These are phyloP conservation scores for Ptychochromis oligacanthus DNA, from an alignment of 2,113 vertebrate genomes.

Conservation along the genomic window DNA sequence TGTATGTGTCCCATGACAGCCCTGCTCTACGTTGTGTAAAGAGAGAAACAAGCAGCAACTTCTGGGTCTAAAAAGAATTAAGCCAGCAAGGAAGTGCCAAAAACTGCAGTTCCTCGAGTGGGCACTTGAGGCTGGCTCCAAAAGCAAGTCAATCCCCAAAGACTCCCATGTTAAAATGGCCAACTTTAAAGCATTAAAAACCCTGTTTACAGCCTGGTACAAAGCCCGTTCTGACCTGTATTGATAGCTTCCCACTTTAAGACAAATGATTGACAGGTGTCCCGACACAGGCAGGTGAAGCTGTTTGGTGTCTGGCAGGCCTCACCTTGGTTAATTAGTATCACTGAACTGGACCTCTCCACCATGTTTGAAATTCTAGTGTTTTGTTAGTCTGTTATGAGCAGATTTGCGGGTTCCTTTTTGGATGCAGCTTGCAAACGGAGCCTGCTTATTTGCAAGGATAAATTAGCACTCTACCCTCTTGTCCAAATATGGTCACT, in stretches of 20 bases:
- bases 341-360: background rate
- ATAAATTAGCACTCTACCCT: background rate
- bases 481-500: background rate
- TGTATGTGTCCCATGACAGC: background rate
- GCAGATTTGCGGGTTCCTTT: background rate
- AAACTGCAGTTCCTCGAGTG: background rate
- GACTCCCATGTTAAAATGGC: background rate
- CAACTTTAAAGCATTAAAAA: background rate
- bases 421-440: background rate
- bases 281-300: background rate
- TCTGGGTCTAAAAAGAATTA: too few species aligned
- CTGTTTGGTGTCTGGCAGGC: background rate
- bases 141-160: background rate
- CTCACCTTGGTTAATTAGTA: background rate
- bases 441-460: background rate
- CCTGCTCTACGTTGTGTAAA: background rate
- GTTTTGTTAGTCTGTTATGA: background rate
- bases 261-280: too few species aligned
- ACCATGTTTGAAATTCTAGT: background rate
- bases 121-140: background rate
- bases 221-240: background rate
- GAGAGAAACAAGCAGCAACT: background rate
- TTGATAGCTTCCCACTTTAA: background rate
- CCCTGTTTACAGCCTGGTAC: background rate
- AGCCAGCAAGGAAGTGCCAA: background rate